Percentiles rank a stretch among this genome's conserved stretches.
Conservation (phyloP, 2,797 vertebrate genomes). For the Urocyon cinereoargenteus region DNA sequence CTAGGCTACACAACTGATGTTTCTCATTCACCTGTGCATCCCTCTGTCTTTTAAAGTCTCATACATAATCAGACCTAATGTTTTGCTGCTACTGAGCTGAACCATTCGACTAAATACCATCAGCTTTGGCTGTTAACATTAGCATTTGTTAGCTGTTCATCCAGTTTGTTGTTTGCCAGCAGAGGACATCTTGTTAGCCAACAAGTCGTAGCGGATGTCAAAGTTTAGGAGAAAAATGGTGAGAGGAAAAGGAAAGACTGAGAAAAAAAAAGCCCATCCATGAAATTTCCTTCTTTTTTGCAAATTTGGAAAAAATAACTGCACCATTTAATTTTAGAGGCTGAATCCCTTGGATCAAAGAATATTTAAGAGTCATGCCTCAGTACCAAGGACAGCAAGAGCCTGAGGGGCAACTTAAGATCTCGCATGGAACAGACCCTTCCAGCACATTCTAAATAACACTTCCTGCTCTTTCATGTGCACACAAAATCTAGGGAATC, state of each 20-base stretch:
- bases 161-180: constrained; percentile 20
- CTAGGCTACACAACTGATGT: too few relatives aligned
- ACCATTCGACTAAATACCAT: background rate
- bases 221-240: constrained; percentile 36
- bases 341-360: constrained; percentile 28
- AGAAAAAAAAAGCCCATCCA: background rate
- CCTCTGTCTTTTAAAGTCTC: background rate
- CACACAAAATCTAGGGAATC: background rate
- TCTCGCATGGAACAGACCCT: background rate
- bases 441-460: background rate
- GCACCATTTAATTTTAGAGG: constrained; percentile 6
- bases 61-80: background rate
- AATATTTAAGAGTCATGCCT: background rate
- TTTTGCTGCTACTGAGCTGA: background rate
- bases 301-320: background rate
- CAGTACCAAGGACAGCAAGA: background rate
- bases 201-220: constrained; percentile 40
- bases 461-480: background rate
- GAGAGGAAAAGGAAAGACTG: background rate
- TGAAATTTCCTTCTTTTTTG: constrained; percentile 25
- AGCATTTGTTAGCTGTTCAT: constrained; percentile 25
- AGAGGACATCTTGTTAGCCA: constrained; percentile 35
- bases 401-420: background rate
- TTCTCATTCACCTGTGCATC: background rate
- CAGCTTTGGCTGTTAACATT: background rate